Evolutionary conservation across 2,888 invertebrate genomes (phyloP), one percentile per base, ranked within the genome.

Genomic region (Cheilosia scutellata): DNA sequence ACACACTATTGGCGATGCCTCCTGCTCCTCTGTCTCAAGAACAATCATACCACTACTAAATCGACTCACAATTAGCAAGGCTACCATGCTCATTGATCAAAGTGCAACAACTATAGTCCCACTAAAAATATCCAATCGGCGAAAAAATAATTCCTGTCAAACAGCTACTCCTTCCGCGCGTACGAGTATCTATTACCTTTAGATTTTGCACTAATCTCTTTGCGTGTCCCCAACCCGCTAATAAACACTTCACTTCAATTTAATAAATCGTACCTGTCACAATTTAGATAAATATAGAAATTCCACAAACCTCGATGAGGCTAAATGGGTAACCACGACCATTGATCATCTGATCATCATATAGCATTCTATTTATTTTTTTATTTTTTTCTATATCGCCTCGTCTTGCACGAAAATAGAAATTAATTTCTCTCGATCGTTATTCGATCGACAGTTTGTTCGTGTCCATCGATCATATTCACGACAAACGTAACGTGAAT

Each of bases 271-370:
- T 63, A 83, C 66, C 77, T 83, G 82, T 68, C 77, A 82, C 60
- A 78, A 53, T 72, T 72, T 66, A 77, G 82, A 83, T 83, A 72
- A 77, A 77, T 77, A 72, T 62, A 83, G 68, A 75, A 74, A 79
- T 74, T 84, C 74, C 70, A 79, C 51, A 65, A 51, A 11, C 58
- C 25, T 42, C 31, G 33, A 53, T 47, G 51, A 2, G 27, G 44
- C 16, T 13, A 51, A 51, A 51, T 51, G 51, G 51, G 51, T 49
- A 51, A 16, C 72, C 42, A 70, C 27, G 63, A 65, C 70, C 78
- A 84, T 79, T 79, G 79, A 84, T 84, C 83, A 84, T 84, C 62
- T 58, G 75, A 80, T 80, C 76, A 72, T 86, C 80, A 72, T 65
- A 37, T 37, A 37, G 37, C 37, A 37, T 37, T 37, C 58, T 25